These are phyloP conservation scores for Cassiopea andromeda DNA, from an alignment of 30 jellyfish, hydroid and myxozoan species.

Conservation along the genomic window DNA sequence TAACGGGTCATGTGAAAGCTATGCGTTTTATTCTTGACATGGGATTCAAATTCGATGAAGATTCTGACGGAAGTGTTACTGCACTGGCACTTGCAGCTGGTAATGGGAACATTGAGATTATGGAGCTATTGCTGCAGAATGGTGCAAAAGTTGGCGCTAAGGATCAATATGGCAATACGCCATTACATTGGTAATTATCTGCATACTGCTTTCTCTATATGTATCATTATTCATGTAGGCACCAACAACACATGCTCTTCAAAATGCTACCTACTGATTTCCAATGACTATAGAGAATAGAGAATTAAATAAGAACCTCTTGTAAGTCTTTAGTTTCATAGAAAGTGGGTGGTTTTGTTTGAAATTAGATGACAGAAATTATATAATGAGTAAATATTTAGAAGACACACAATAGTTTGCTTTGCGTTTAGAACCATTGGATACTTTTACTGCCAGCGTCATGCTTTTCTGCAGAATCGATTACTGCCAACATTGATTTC, in stretches of 20 bases:
- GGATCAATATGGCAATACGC: slow-evolving; percentile 38
- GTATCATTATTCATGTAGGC: background rate
- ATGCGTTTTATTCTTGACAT: slow-evolving; percentile 15
- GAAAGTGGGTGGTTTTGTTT: too few relatives aligned
- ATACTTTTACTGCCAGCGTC: too few relatives aligned
- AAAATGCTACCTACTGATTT: too few relatives aligned
- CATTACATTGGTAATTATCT: slow-evolving; percentile 24
- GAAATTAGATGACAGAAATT: too few relatives aligned
- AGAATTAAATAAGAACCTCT: too few relatives aligned
- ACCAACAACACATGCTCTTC: background rate
- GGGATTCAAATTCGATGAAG: slow-evolving; percentile 13
- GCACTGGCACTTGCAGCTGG: slow-evolving; percentile 37
- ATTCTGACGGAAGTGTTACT: background rate
- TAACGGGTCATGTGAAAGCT: slow-evolving; percentile 50
- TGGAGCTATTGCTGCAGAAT: slow-evolving; percentile 23
- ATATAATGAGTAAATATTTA: too few relatives aligned
- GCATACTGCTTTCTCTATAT: background rate
- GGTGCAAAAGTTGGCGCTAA: slow-evolving; percentile 27
- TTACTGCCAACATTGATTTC: too few relatives aligned
- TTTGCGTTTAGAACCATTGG: too few relatives aligned
- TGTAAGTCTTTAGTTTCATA: too few relatives aligned
- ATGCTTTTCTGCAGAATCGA: too few relatives aligned
- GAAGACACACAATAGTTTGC: too few relatives aligned
- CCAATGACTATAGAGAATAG: too few relatives aligned
- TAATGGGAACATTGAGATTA: slow-evolving; percentile 25